phyloP scores from a whole-genome alignment of 92 coral and sea anemone species.

The Phenganax subtilis region DNA sequence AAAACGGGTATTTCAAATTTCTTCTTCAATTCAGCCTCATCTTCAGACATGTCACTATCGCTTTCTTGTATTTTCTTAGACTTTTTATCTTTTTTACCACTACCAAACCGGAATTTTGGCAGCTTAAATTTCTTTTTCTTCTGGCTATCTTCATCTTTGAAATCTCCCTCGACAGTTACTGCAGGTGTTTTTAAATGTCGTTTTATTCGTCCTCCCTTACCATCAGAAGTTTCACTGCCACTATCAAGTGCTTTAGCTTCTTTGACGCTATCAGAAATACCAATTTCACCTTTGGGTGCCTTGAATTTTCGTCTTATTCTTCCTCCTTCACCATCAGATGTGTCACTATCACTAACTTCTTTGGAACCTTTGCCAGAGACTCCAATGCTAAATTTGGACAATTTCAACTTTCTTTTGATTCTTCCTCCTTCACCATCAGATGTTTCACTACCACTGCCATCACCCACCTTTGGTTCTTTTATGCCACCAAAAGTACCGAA shows the following conservation, averaged over 20 bases:
- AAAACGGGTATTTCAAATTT: slow-evolving; percentile 19
- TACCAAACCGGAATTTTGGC: slow-evolving; percentile 13
- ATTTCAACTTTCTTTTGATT: slow-evolving; percentile 10
- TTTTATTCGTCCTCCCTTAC: neutral
- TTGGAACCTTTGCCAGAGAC: neutral
- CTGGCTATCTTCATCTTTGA: neutral
- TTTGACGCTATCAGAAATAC: slow-evolving; percentile 5
- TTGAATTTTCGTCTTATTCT: slow-evolving; percentile 13
- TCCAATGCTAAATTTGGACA: neutral
- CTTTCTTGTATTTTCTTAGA: neutral
- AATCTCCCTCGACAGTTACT: neutral
- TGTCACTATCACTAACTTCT: slow-evolving; percentile 17
- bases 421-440: slow-evolving; percentile 28
- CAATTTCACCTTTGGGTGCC: neutral
- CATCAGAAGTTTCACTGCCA: slow-evolving; percentile 17
- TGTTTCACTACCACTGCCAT: slow-evolving; percentile 18
- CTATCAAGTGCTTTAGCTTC: neutral
- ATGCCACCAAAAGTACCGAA: neutral
- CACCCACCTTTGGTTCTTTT: neutral
- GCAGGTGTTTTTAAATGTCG: neutral
- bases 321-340: slow-evolving; percentile 39
- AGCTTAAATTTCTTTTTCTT: slow-evolving; percentile 1
- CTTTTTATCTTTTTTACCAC: slow-evolving; percentile 8
- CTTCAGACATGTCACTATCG: neutral
- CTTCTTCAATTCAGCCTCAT: slow-evolving; percentile 9